phyloP scores from a whole-genome alignment of 2,113 vertebrate species.

The Lathamus discolor region DNA sequence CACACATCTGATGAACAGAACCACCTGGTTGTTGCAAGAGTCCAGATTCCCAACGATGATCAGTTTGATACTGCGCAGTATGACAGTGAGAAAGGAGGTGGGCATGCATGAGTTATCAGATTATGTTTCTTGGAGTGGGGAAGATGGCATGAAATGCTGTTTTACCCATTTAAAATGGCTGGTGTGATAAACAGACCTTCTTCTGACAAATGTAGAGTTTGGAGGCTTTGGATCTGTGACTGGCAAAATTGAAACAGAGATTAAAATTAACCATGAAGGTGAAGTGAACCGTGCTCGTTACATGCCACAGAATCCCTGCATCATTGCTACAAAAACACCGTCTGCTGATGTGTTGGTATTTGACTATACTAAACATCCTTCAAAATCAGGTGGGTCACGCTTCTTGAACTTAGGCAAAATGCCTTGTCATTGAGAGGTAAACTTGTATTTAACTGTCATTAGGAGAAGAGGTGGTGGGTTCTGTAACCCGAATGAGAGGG shows the following conservation, averaged over 20 bases:
- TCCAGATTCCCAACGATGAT: constrained; percentile 91
- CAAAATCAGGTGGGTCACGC: constrained; percentile 83
- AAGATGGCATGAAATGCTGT: not conserved
- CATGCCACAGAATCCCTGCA: constrained; percentile 91
- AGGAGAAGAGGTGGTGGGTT: not conserved
- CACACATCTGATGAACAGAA: constrained; percentile 95
- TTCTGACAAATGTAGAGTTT: constrained; percentile 78
- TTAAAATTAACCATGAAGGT: constrained; percentile 95
- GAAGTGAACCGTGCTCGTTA: constrained; percentile 93
- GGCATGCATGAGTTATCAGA: not conserved
- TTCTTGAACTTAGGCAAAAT: not conserved
- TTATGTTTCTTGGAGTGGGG: not conserved
- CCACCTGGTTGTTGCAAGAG: constrained; percentile 92
- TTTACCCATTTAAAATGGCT: not conserved
- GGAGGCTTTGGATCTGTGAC: constrained; percentile 93
- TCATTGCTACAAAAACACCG: constrained; percentile 94
- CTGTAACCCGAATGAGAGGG: not conserved
- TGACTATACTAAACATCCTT: constrained; percentile 91
- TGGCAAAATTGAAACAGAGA: constrained; percentile 91
- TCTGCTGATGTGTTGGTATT: constrained; percentile 93
- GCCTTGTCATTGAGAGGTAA: not conserved
- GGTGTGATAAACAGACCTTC: not conserved
- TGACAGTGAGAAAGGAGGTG: constrained; percentile 93
- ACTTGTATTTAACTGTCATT: not conserved
- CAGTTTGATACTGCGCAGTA: constrained; percentile 90